phyloP scores from a whole-genome alignment of 1,140 invertebrate species.

The Nebria ingens region DNA sequence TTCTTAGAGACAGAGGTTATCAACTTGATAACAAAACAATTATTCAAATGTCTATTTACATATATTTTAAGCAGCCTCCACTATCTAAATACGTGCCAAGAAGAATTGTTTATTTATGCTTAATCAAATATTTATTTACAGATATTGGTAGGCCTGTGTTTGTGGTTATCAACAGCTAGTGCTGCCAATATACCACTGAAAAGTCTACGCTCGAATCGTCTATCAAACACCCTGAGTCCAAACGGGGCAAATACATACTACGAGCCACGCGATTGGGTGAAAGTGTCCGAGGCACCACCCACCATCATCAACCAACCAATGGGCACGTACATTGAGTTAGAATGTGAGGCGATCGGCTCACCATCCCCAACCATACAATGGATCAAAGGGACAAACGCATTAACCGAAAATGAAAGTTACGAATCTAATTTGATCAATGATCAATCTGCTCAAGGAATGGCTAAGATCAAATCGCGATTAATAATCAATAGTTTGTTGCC shows the following conservation, averaged over 20 bases:
- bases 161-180: neutral
- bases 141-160: neutral
- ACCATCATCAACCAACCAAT: conserved; percentile 30
- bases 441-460: conserved; percentile 41
- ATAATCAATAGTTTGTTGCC: conserved; percentile 49
- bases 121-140: neutral
- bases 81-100: too few relatives aligned
- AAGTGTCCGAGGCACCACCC: conserved; percentile 37
- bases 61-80: too few relatives aligned
- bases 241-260: conserved; percentile 19
- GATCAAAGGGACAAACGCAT: conserved; percentile 47
- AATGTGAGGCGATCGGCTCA: conserved; percentile 55
- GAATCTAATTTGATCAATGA: conserved; percentile 43
- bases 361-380: conserved; percentile 58
- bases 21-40: too few relatives aligned
- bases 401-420: conserved; percentile 40
- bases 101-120: too few relatives aligned
- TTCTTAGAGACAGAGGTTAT: too few relatives aligned
- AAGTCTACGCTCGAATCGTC: neutral
- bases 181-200: neutral
- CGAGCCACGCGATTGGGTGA: conserved; percentile 36
- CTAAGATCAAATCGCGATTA: conserved; percentile 51
- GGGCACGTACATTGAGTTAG: conserved; percentile 46
- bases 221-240: neutral
- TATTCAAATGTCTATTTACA: too few relatives aligned